Evolutionary conservation across 1,140 invertebrate species (phyloP).

Genomic region (Drepana arcuata): DNA sequence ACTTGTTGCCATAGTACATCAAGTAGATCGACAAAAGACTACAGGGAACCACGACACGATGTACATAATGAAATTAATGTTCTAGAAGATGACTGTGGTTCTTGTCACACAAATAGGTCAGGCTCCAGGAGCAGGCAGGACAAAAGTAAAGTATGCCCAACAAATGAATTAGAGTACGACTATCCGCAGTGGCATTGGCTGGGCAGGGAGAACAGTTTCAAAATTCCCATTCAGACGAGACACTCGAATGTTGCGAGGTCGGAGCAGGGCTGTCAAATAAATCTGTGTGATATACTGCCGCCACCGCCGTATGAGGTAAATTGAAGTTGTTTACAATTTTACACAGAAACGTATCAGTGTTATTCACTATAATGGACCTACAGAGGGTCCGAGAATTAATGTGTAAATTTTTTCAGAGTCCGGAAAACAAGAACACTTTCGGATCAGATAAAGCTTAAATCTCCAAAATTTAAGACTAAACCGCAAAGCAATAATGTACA

Average conservation of each 20-base stretch:
- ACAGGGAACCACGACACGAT: constrained; percentile 53
- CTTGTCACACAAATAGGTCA: constrained; percentile 56
- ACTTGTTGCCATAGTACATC: constrained; percentile 64
- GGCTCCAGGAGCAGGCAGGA: constrained; percentile 60
- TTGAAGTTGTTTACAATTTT: constrained; percentile 31
- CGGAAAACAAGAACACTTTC: constrained; percentile 43
- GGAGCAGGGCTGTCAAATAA: constrained; percentile 69
- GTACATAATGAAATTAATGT: constrained; percentile 50
- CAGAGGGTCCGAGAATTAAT: constrained; percentile 1
- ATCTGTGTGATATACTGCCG: constrained; percentile 68
- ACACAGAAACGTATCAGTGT: constrained; percentile 9
- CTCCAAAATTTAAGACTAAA: constrained; percentile 14
- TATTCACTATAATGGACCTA: constrained; percentile 8
- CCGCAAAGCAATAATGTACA: constrained; percentile 56
- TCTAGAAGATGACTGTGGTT: constrained; percentile 53
- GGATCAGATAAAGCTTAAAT: constrained; percentile 12
- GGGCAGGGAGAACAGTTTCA: constrained; percentile 66
- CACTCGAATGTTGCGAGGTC: constrained; percentile 56
- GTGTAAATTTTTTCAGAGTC: constrained; percentile 46
- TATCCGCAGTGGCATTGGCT: constrained; percentile 68
- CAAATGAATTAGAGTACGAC: constrained; percentile 65
- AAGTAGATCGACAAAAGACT: constrained; percentile 62
- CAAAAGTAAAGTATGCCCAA: constrained; percentile 60
- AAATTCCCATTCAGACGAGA: constrained; percentile 61
- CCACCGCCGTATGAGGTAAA: constrained; percentile 66